Evolutionary conservation across 2,113 vertebrate species (phyloP).

Genomic region (Phrynosoma blainvillii): DNA sequence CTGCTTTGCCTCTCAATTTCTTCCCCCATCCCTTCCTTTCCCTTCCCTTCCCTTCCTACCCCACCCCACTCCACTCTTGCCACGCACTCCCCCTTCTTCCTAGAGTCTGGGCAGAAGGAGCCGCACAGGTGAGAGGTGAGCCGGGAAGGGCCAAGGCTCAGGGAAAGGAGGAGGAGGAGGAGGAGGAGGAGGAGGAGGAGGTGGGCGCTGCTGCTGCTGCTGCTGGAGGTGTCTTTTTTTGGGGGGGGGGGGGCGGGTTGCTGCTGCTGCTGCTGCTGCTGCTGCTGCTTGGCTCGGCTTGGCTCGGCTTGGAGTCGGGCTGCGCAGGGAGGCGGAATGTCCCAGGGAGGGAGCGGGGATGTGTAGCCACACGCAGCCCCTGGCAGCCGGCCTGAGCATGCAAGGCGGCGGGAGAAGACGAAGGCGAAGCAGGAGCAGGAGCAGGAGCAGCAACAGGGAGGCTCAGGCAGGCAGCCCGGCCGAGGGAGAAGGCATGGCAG

Average conservation of each 20-base stretch:
- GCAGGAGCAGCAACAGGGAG: constrained; percentile 32
- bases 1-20: background rate
- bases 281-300: no score
- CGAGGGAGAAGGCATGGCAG: background rate
- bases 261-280: no score
- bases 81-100: background rate
- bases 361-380: constrained; percentile 66
- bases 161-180: background rate
- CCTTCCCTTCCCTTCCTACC: no score
- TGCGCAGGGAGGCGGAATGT: constrained; percentile 42
- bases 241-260: no score
- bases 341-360: constrained; percentile 58
- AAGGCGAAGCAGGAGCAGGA: background rate
- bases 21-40: no score
- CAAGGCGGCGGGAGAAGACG: constrained; percentile 33
- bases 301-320: background rate
- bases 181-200: constrained; percentile 12
- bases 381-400: constrained; percentile 65
- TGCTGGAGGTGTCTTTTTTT: background rate
- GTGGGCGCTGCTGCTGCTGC: no score
- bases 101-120: constrained; percentile 15
- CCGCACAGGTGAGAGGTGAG: constrained; percentile 55
- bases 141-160: constrained; percentile 21
- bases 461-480: constrained; percentile 37
- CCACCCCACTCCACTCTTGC: no score